Evolutionary conservation across 2,113 vertebrate species (phyloP).

Genomic region (Zosterops hypoxanthus): DNA sequence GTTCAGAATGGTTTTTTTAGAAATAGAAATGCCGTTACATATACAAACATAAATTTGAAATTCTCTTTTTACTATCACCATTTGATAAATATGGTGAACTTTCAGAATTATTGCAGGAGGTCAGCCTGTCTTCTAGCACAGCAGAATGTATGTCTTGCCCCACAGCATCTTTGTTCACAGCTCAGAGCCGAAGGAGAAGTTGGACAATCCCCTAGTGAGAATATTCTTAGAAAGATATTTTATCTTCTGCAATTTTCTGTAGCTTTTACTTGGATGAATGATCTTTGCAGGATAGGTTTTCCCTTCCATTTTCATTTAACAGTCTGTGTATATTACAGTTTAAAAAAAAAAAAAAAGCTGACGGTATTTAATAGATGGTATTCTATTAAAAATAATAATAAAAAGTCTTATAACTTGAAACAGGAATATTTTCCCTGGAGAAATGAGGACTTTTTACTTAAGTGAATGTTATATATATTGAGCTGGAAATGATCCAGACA

Average conservation of each 20-base stretch:
- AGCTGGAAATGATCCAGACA: not conserved
- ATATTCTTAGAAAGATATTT: not conserved
- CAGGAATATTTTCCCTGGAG: not conserved
- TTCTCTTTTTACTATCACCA: not conserved
- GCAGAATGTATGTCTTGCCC: not conserved
- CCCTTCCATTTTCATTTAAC: not conserved
- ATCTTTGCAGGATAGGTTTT: not conserved
- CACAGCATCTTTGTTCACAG: not conserved
- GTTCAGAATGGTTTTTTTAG: not conserved
- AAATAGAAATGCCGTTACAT: not conserved
- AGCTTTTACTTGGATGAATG: not conserved
- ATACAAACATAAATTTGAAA: not conserved
- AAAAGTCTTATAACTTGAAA: not conserved
- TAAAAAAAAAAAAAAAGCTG: not conserved
- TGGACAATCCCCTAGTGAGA: not conserved
- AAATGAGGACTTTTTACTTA: constrained; percentile 1
- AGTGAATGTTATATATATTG: not conserved
- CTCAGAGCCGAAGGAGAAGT: not conserved
- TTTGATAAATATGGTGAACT: not conserved
- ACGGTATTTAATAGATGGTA: not conserved
- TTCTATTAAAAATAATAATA: constrained; percentile 6
- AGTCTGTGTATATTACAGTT: not conserved
- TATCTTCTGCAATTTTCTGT: not conserved
- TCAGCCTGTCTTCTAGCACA: not conserved
- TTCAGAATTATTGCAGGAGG: not conserved